Base-by-base conservation (phyloP, 1,140 invertebrate species). In the Scaptomyza pallida region DNA sequence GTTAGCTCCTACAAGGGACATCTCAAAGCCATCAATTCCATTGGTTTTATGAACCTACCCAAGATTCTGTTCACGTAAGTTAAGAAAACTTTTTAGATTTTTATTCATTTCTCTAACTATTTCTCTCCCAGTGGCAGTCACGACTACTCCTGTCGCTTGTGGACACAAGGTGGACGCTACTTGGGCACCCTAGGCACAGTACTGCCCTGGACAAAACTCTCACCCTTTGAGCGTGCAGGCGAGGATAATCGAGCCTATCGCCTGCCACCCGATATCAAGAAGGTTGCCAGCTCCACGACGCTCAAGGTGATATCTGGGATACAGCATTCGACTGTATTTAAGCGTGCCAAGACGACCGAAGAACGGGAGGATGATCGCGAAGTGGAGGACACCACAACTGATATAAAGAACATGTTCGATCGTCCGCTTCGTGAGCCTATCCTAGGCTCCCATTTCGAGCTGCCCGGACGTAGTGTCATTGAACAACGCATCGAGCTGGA, bases 111-210 rank as follows among this genome's bases (percentile, higher is more conserved):
- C n/a, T n/a, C n/a, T n/a, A n/a, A n/a, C n/a, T 5, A 15, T 0
- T 6, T 35, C 5, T 52, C 74, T 30, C 52, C 12, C 76, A 95
- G 95, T 41, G 94, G 94, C n/a, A 95, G 95, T 73, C 92, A 93
- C 62, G 96, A 96, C 91, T 94, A 93, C 79, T 94, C 94, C 37
- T 94, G 95, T 52, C 92, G 95, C 57, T 91, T 95, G 72, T 96
- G 95, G 95, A 94, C 93, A 12, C 89, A 95, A 13, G 92, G 93
- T 23, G 95, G 95, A 6, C 92, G 94, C 74, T 96, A 95, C 89
- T 83, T 96, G 40, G 93, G 94, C 41, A 95, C 95, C 9, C 89
- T 95, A 60, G 95, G 95, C 35, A 94, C 94, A 23, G 93, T 93
- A 62, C 92, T 93, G 75, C 92, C 93, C 1, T 95, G 94, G 94